Percentiles rank a stretch among this genome's conserved stretches.
Evolutionary conservation across 2,113 vertebrate species (phyloP).

Genomic region (Alexandromys fortis): DNA sequence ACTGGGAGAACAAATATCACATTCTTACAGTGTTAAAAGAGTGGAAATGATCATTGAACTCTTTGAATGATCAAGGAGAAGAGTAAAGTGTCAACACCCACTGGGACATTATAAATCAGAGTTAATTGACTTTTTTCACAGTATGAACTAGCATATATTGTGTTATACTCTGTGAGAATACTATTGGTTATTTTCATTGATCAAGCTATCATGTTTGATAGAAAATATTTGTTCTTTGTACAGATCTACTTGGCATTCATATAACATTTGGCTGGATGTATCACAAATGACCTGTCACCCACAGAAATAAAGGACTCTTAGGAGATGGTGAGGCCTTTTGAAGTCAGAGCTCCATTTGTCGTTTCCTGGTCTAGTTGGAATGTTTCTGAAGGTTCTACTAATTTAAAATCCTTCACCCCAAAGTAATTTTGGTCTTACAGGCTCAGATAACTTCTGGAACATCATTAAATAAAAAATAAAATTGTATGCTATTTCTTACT

Average conservation of each 20-base stretch:
- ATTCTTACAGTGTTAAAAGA: background rate
- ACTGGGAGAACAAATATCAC: background rate
- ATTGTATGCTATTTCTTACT: too few species aligned
- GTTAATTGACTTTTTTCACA: background rate
- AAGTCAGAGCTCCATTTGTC: background rate
- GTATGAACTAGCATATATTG: background rate
- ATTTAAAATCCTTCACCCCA: constrained; percentile 13
- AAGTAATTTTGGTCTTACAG: background rate
- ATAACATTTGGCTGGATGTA: background rate
- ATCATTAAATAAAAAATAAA: too few species aligned
- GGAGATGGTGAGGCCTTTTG: background rate
- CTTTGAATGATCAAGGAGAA: constrained; percentile 9
- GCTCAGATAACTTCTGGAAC: background rate
- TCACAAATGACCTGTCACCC: background rate
- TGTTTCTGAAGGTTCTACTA: background rate
- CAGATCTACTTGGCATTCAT: background rate
- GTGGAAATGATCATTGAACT: background rate
- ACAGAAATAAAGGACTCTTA: background rate
- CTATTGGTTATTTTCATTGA: background rate
- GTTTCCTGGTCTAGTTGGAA: background rate
- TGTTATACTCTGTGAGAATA: constrained; percentile 17
- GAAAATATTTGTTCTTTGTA: constrained; percentile 5
- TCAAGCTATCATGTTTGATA: background rate
- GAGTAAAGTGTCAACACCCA: background rate
- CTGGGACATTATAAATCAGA: background rate